Conservation (phyloP, 2,888 invertebrate species). For the Brachynemurus nebulosus region DNA sequence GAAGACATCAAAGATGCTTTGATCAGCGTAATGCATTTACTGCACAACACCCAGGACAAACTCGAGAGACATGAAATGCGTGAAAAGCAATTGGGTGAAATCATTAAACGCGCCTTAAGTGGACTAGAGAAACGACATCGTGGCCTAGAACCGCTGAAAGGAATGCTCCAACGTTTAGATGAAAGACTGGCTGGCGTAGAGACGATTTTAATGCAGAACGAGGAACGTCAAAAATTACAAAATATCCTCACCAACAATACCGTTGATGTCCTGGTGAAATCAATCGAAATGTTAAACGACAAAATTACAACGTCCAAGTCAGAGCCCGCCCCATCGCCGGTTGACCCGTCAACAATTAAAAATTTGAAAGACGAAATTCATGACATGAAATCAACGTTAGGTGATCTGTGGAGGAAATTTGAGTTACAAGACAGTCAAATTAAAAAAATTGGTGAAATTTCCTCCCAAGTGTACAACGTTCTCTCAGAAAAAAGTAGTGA, state of each 20-base stretch:
- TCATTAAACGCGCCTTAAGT: constrained; percentile 57
- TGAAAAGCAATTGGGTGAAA: constrained; percentile 64
- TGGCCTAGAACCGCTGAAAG: constrained; percentile 52
- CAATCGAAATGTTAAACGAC: not conserved
- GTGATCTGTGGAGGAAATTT: not conserved
- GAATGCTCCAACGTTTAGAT: constrained; percentile 54
- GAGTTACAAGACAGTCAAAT: not conserved
- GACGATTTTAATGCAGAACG: constrained; percentile 48
- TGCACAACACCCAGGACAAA: constrained; percentile 66
- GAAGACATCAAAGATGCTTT: constrained; percentile 67
- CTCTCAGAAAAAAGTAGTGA: constrained; percentile 5
- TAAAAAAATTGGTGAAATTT: not conserved
- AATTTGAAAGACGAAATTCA: too few species aligned
- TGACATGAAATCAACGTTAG: not conserved
- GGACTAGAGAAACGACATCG: constrained; percentile 59
- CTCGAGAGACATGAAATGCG: constrained; percentile 72
- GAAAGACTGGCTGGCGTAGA: constrained; percentile 64
- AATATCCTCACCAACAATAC: not conserved
- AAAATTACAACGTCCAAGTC: not conserved
- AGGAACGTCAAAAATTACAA: not conserved
- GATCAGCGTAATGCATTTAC: constrained; percentile 64
- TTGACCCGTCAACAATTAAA: not conserved
- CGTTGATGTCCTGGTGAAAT: not conserved
- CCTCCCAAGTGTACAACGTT: not conserved
- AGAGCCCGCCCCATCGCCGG: not conserved